Evolutionary conservation across 2,888 invertebrate species (phyloP), one percentile per base, ranked within the genome.

Genomic region (Hyposoter didymator): DNA sequence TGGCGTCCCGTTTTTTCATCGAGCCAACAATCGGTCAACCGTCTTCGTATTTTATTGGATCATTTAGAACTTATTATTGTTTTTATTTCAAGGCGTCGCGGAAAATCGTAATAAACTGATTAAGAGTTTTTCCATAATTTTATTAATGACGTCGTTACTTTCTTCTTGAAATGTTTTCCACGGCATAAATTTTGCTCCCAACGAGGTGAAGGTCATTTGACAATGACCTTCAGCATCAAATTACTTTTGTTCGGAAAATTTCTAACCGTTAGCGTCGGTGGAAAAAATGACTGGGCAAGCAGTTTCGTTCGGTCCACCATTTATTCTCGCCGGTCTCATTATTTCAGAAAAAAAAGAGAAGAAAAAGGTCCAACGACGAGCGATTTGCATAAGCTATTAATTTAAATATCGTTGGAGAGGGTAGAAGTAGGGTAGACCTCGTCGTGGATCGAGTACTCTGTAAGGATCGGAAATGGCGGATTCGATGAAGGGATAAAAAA

Each of bases 1-100:
- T 89, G 90, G 89, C 89, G 89, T 91, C 90, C 89, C 90, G 85
- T 88, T 83, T 66, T 19, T 66, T 55, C 64, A 22, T 14, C 55
- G 39, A 62, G n/a, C 74, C 83, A 86, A 73, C 85, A 80, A 85
- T 87, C 86, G 88, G 84, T 85, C 84, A 84, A 55, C 64, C 80
- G 72, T 55, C 14, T 7, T 10, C 45, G 10, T 39, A 39, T 39
- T 35, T n/a, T 35, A 39, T 52, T 12, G 35, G 35, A 7, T 19
- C 28, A n/a, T n/a, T n/a, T n/a, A n/a, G n/a, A n/a, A n/a, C n/a
- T n/a, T n/a, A n/a, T n/a, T n/a, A n/a, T n/a, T n/a, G n/a, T n/a
- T n/a, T n/a, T n/a, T n/a, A n/a, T n/a, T n/a, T n/a, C n/a, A n/a
- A n/a, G n/a, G n/a, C n/a, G n/a, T n/a, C n/a, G n/a, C 28, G 28